Conservation (phyloP, 2,797 vertebrate genomes). For the Fistularia tabacaria region DNA sequence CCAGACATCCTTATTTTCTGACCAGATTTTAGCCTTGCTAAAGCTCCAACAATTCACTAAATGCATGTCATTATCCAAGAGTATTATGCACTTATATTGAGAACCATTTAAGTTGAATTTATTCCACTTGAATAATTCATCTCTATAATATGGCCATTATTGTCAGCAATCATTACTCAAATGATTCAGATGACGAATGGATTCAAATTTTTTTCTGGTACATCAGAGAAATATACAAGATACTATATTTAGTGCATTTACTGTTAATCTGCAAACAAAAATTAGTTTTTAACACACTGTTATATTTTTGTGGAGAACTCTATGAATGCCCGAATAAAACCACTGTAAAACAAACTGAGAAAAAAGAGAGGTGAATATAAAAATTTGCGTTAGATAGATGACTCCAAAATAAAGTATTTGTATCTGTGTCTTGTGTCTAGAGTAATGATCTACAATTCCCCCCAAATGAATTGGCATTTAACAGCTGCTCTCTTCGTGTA, state of each 20-base stretch:
- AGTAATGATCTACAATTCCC: too few relatives aligned
- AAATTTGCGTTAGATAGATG: too few relatives aligned
- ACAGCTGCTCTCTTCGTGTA: too few relatives aligned
- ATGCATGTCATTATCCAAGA: constrained; percentile 21
- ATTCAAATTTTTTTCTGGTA: constrained; percentile 11
- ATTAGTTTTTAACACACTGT: too few relatives aligned
- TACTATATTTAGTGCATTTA: not conserved
- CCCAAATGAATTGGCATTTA: too few relatives aligned
- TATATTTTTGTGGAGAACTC: not conserved
- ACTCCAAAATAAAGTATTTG: too few relatives aligned
- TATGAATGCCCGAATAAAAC: not conserved
- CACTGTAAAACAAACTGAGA: too few relatives aligned
- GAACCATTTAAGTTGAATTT: constrained; percentile 32
- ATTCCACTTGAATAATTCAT: constrained; percentile 42
- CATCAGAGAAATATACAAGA: constrained; percentile 1
- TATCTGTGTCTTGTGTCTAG: too few relatives aligned
- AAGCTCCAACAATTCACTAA: constrained; percentile 14
- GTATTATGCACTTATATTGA: constrained; percentile 25
- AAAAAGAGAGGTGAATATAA: too few relatives aligned
- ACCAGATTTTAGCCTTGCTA: too few relatives aligned
- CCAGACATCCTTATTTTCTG: too few relatives aligned
- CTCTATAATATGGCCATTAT: constrained; percentile 25
- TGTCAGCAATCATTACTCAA: constrained; percentile 18
- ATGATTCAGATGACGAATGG: constrained; percentile 19
- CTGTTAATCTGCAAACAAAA: too few relatives aligned